Percentiles rank a stretch among this genome's conserved stretches.
Evolutionary conservation across 2,888 invertebrate species (phyloP).

Genomic region (Seira sanloemensis): DNA sequence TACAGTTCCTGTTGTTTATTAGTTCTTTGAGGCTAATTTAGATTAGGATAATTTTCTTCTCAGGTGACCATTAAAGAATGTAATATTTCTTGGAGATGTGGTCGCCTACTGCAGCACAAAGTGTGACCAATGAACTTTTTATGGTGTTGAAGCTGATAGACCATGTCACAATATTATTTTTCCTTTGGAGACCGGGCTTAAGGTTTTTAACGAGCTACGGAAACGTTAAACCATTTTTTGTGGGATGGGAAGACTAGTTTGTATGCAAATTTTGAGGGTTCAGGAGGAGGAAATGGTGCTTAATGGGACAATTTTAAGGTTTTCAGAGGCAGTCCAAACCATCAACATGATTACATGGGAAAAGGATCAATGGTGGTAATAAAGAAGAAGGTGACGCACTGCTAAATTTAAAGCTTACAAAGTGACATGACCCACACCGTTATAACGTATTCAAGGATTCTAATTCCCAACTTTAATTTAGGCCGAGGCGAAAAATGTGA

Average conservation of each 20-base stretch:
- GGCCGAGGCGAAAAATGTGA: background rate
- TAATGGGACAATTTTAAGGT: slow-evolving; percentile 41
- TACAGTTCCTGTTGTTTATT: slow-evolving; percentile 51
- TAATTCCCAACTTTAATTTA: background rate
- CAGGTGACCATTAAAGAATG: background rate
- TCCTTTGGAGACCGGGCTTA: slow-evolving; percentile 6
- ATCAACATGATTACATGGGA: background rate
- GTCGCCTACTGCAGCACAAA: background rate
- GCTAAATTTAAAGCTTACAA: too few relatives aligned
- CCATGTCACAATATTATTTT: slow-evolving; percentile 34
- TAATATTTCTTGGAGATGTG: background rate
- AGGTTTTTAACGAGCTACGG: slow-evolving; percentile 51
- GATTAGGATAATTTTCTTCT: slow-evolving; percentile 21
- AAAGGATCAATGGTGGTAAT: background rate
- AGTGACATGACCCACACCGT: background rate
- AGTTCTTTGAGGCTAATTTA: slow-evolving; percentile 32
- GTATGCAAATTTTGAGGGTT: slow-evolving; percentile 44
- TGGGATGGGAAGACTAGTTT: slow-evolving; percentile 36
- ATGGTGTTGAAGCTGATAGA: background rate
- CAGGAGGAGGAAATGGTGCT: slow-evolving; percentile 33
- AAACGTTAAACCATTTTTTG: slow-evolving; percentile 39
- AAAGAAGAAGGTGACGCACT: too few relatives aligned
- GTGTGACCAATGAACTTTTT: slow-evolving; percentile 51
- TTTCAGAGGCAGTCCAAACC: background rate
- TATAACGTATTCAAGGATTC: background rate